These are phyloP conservation scores for Sylvilagus floridanus DNA, from an alignment of 2,797 vertebrate genomes.

Conservation along the genomic window DNA sequence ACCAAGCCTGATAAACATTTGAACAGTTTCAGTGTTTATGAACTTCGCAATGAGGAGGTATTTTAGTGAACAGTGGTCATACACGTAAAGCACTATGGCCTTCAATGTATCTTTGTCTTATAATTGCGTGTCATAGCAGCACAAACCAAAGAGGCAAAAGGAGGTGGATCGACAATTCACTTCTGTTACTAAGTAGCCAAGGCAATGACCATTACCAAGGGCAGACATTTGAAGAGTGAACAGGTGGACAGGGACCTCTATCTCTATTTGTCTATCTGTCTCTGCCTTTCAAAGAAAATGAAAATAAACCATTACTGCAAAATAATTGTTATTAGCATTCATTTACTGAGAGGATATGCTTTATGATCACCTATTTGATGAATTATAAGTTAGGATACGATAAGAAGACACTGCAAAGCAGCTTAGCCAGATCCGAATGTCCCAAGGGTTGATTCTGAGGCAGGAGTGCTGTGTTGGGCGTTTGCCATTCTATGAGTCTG, in stretches of 20 bases:
- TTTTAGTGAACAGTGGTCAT: slow-evolving; percentile 57
- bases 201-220: background rate
- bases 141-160: background rate
- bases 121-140: background rate
- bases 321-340: background rate
- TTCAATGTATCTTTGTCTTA: slow-evolving; percentile 60
- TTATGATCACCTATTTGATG: background rate
- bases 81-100: background rate
- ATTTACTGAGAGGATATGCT: background rate
- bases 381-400: background rate
- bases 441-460: too few species aligned
- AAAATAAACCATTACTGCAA: too few species aligned
- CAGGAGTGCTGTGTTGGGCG: too few species aligned
- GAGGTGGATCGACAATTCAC: background rate
- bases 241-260: too few species aligned
- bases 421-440: background rate
- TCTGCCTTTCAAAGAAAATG: too few species aligned
- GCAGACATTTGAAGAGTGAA: too few species aligned
- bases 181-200: background rate
- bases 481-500: too few species aligned
- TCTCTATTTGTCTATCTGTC: too few species aligned
- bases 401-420: slow-evolving; percentile 43
- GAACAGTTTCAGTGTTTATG: slow-evolving; percentile 40
- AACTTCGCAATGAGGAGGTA: slow-evolving; percentile 28
- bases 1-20: slow-evolving; percentile 20